Percentiles rank a stretch among this genome's conserved stretches.
Conservation (phyloP, 2,888 invertebrate genomes). For the Pyrrhosoma nymphula region DNA sequence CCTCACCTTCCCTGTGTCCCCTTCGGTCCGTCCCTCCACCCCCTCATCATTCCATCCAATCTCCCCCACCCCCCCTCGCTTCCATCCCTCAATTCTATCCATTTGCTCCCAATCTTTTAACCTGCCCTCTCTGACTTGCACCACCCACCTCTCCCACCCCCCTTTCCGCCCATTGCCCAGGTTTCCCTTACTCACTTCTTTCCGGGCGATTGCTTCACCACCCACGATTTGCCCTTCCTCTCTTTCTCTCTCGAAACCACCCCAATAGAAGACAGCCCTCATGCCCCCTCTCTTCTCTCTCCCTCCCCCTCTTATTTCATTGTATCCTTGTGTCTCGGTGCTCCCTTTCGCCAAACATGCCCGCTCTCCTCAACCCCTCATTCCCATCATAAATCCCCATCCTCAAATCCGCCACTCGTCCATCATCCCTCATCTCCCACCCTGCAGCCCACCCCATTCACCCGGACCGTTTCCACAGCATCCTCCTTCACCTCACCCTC, state of each 20-base stretch:
- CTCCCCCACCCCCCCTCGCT: neutral
- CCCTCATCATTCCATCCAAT: slow-evolving; percentile 19
- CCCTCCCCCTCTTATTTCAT: neutral
- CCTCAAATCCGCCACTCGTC: neutral
- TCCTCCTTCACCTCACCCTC: slow-evolving; percentile 36
- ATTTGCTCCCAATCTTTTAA: slow-evolving; percentile 34
- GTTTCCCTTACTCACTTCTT: slow-evolving; percentile 40
- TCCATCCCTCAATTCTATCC: slow-evolving; percentile 21
- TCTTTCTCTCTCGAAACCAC: neutral
- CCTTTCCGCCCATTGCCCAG: neutral
- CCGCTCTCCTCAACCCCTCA: neutral
- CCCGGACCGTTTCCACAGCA: no score
- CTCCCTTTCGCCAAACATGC: neutral
- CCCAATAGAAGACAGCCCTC: neutral
- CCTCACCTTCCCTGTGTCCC: neutral
- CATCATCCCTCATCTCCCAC: neutral
- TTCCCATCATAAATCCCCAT: slow-evolving; percentile 52
- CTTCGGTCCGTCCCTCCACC: neutral
- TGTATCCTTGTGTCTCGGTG: neutral
- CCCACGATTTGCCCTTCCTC: slow-evolving; percentile 44
- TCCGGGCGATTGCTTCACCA: neutral
- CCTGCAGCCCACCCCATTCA: neutral
- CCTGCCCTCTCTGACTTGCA: slow-evolving; percentile 28
- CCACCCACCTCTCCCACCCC: neutral
- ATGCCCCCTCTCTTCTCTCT: neutral